These are phyloP conservation scores for Drosophila setifemur DNA, from an alignment of 1,140 invertebrate species.

Conservation along the genomic window DNA sequence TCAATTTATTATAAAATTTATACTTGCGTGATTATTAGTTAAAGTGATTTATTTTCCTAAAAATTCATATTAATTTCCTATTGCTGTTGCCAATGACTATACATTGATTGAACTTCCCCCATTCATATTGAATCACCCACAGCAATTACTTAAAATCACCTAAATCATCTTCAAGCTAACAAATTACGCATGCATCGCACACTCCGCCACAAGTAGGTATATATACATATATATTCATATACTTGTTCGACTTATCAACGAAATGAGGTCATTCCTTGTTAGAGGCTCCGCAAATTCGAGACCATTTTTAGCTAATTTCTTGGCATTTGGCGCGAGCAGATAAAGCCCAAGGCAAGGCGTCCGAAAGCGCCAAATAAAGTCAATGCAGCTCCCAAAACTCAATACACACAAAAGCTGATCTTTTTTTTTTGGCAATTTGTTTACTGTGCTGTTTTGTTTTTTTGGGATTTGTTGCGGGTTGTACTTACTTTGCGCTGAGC, in stretches of 20 bases:
- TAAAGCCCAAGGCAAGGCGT: constrained; percentile 33
- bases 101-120: too few species aligned
- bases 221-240: constrained; percentile 13
- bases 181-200: constrained; percentile 53
- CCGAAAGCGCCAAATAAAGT: constrained; percentile 64
- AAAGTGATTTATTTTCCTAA: too few species aligned
- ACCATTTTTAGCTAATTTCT: constrained; percentile 62
- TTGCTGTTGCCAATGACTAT: too few species aligned
- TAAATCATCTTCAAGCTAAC: constrained; percentile 35
- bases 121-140: constrained; percentile 14
- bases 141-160: constrained; percentile 33
- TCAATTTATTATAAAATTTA: too few species aligned
- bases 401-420: background rate
- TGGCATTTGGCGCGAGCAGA: constrained; percentile 51
- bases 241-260: constrained; percentile 38
- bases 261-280: constrained; percentile 74
- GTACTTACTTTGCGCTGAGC: constrained; percentile 93
- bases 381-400: constrained; percentile 54
- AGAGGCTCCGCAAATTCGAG: constrained; percentile 44
- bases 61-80: too few species aligned
- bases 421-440: constrained; percentile 64
- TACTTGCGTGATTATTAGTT: too few species aligned
- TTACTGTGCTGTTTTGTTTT: constrained; percentile 34
- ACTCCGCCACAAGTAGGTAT: background rate
- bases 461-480: constrained; percentile 21